A percentile compares a stretch with the other conserved stretches of the same genome.
Conservation (phyloP, 2,797 vertebrate species). For the Bufotes viridis region DNA sequence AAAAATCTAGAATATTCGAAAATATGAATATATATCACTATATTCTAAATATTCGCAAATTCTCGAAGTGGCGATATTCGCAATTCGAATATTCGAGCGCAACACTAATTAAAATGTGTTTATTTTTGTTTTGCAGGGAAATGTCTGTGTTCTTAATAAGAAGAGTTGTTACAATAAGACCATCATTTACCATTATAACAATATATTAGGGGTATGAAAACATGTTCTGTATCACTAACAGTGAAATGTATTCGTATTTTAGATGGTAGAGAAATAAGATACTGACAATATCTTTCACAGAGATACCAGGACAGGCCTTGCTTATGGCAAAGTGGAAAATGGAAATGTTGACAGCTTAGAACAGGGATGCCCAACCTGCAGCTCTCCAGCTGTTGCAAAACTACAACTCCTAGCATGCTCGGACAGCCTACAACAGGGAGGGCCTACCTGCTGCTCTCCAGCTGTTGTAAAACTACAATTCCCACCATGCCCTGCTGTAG, state of each 20-base stretch:
- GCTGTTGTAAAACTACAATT: no score
- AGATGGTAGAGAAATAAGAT: not conserved
- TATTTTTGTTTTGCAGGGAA: not conserved
- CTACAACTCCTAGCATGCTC: no score
- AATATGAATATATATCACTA: no score
- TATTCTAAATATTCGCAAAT: no score
- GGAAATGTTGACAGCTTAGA: not conserved
- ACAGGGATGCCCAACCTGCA: no score
- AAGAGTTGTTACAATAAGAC: not conserved
- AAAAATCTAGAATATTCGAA: no score
- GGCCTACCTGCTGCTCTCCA: no score
- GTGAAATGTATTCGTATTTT: not conserved
- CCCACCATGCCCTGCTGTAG: no score
- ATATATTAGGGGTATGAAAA: not conserved
- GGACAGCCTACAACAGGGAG: no score
- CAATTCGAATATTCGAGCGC: no score
- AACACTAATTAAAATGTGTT: constrained; percentile 21
- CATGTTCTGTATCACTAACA: not conserved
- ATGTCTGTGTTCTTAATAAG: not conserved
- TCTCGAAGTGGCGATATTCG: no score
- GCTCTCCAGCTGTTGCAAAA: no score
- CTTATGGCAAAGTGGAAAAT: not conserved
- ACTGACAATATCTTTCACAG: not conserved
- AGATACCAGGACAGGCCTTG: not conserved
- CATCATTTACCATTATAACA: constrained; percentile 11